These are phyloP conservation scores for Elgaria multicarinata DNA, from an alignment of 2,113 vertebrate species.

Conservation along the genomic window DNA sequence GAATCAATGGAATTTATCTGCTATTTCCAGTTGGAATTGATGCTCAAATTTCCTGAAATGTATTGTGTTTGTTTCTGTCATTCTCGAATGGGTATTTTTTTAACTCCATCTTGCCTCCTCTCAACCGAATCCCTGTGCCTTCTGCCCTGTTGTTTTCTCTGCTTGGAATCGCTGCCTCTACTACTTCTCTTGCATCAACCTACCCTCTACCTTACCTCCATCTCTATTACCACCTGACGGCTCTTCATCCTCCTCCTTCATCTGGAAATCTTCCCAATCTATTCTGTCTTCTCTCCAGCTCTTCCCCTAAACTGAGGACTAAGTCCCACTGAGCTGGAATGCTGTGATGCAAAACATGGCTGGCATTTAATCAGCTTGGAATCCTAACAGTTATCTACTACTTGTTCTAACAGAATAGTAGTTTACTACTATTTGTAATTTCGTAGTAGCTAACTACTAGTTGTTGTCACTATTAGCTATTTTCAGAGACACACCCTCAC, in stretches of 20 bases:
- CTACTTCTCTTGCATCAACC: not conserved
- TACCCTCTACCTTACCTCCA: not conserved
- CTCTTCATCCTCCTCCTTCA: not conserved
- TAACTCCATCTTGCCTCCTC: not conserved
- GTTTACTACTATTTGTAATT: not conserved
- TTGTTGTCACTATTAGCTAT: too few species aligned
- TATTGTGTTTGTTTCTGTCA: not conserved
- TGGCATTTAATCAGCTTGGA: not conserved
- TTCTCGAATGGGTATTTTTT: not conserved
- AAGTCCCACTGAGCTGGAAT: not conserved
- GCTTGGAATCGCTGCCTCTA: not conserved
- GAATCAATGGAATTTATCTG: not conserved
- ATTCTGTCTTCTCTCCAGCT: not conserved
- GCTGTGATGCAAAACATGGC: not conserved
- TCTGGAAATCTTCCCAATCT: not conserved
- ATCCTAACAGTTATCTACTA: not conserved
- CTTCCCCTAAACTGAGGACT: not conserved
- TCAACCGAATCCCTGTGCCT: too few species aligned
- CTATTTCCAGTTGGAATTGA: constrained; percentile 18
- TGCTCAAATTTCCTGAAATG: constrained; percentile 17
- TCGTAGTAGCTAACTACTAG: not conserved
- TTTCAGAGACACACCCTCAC: not conserved
- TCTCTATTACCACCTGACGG: not conserved
- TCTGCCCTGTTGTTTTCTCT: not conserved
- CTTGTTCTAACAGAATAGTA: not conserved